Evolutionary conservation across 2,797 vertebrate genomes (phyloP), one percentile per base, ranked within the genome.

Genomic region (Benthosema pterotum): DNA sequence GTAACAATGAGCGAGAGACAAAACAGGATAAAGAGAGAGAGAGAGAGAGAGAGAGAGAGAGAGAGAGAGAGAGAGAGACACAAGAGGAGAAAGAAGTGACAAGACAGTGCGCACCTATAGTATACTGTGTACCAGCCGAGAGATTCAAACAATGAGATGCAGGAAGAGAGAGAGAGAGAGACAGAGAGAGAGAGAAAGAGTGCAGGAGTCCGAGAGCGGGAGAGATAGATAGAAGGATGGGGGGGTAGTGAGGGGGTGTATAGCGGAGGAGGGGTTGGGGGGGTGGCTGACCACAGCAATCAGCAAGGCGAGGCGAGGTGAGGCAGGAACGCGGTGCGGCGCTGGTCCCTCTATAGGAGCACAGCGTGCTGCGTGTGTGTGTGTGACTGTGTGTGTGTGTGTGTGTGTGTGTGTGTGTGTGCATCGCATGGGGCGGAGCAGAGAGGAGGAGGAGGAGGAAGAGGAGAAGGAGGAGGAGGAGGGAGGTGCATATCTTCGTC

Each of bases 281-380:
- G 57, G 63, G 56, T 58, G 61, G 52, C 53, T 54, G 66, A 82
- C 65, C 63, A 55, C 28, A 63, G 74, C 75, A 78, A 75, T 82
- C 78, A 75, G 82, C 65, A 7, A 69, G 52, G 67, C 51, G 56
- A 72, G 65, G 70, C 82, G 75, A 69, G 52, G 67, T 48, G 58
- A 72, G 65, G 70, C 82, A 75, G 65, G 79, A 71, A 64, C 82
- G 66, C 2, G 52, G 56, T 15, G 52, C 60, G 49, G 52, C 25
- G n/a, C 45, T 11, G 16, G 67, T 62, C 74, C 60, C 4, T 28
- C 22, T 22, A 22, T n/a, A 71, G 67, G 69, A 78, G 65, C 22
- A 46, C 83, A 78, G 61, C 46, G 63, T 54, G 71, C 61, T 79
- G n/a, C n/a, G n/a, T n/a, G n/a, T n/a, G n/a, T n/a, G n/a, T n/a